Base-by-base conservation (phyloP, 1,140 invertebrate genomes). In the Ganaspis sp. region DNA sequence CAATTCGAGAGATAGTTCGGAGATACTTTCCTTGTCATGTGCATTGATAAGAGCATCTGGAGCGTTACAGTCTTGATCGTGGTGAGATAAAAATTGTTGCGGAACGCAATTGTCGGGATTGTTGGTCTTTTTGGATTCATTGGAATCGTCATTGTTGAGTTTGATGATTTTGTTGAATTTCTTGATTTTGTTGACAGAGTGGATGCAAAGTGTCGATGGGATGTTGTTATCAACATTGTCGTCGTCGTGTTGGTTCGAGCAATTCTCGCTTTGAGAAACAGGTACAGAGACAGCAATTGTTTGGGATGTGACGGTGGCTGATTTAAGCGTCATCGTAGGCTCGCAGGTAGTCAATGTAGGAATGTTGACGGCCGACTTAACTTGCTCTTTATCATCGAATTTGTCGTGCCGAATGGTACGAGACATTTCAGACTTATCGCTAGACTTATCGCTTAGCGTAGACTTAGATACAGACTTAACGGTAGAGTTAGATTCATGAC, bases 241-340 rank as follows among this genome's bases (percentile, higher is more conserved):
- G 49, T 78, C 15, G 45, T 84, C 58, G 53, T 85, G 49, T 40
- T 82, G 64, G 70, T 69, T 74, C 53, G 76, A 81, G 75, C 81
- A 76, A 84, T 83, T 84, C 70, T 84, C 79, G 80, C 80, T 78
- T 82, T 81, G 87, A 86, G 82, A 86, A 83, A 85, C 90, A 91
- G 90, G 90, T 91, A 91, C 90, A 91, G 90, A 89, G 90, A 91
- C 90, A 88, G 85, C 87, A 84, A 87, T 88, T 88, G 88, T 87
- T 91, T 89, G 87, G 86, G 90, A 90, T 89, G 88, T 88, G 89
- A 90, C 87, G 88, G 84, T 90, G 86, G 85, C 87, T 89, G 88
- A 89, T 87, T 80, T 91, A 91, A 91, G 90, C 90, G 90, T 91
- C 90, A 91, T 91, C 89, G 87, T 91, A 91, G 90, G 90, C 90